phyloP scores from a whole-genome alignment of 2,113 vertebrate species.

The Opisthocomus hoazin region DNA sequence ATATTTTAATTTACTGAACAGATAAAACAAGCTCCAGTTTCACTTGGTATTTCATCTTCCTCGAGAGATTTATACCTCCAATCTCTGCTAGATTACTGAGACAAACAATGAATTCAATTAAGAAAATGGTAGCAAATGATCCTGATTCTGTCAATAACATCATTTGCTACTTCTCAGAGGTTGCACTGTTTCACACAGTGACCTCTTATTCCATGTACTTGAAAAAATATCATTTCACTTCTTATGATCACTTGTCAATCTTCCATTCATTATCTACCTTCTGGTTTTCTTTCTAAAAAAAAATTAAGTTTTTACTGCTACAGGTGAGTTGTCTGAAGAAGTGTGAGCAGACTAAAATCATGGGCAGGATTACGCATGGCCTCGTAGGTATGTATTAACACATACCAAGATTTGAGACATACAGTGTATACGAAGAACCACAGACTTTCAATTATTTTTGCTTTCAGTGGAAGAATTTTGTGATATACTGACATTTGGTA shows the following conservation, averaged over 20 bases:
- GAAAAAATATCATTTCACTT: background rate
- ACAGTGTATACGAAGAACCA: background rate
- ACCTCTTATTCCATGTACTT: background rate
- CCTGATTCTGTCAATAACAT: constrained; percentile 27
- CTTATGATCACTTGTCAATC: background rate
- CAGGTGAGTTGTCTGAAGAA: background rate
- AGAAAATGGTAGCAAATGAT: background rate
- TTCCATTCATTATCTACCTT: background rate
- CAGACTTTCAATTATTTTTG: background rate
- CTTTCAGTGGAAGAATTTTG: background rate
- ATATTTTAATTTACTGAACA: constrained; percentile 8
- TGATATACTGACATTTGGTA: background rate
- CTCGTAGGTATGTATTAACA: background rate
- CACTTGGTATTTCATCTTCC: background rate
- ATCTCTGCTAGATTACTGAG: constrained; percentile 13
- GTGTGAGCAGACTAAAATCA: background rate
- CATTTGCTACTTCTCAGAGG: background rate
- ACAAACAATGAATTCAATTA: constrained; percentile 51
- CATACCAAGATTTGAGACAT: background rate
- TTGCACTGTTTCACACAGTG: background rate
- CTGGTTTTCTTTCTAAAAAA: background rate
- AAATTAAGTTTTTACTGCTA: background rate
- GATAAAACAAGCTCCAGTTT: background rate
- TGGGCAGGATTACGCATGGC: background rate
- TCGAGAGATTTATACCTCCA: background rate